Conservation (phyloP, 2,113 vertebrate species). For the Actenoides hombroni region DNA sequence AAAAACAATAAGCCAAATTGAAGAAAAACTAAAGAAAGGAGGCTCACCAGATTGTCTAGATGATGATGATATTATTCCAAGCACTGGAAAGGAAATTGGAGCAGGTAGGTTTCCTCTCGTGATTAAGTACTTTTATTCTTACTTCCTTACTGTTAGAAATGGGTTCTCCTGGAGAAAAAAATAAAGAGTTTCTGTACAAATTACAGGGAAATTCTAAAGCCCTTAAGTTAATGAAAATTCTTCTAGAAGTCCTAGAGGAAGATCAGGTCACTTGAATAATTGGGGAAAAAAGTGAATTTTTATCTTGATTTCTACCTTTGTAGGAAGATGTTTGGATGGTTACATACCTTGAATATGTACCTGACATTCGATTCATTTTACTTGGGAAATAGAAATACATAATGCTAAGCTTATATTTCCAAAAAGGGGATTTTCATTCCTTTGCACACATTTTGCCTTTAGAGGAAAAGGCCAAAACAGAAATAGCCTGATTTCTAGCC, state of each 20-base stretch:
- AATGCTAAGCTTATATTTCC: background rate
- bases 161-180: background rate
- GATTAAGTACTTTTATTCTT: background rate
- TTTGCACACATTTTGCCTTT: background rate
- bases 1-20: conserved; percentile 80
- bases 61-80: conserved; percentile 78
- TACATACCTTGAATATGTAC: background rate
- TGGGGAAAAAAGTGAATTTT: background rate
- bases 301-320: background rate
- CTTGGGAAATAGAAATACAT: background rate
- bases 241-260: background rate
- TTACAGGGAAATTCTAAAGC: background rate
- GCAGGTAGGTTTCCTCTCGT: conserved; percentile 75
- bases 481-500: background rate
- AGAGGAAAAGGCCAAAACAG: background rate
- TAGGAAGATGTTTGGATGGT: background rate
- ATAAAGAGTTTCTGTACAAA: background rate
- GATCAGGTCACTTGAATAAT: background rate
- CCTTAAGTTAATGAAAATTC: background rate
- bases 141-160: background rate
- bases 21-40: conserved; percentile 80
- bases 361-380: background rate
- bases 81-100: conserved; percentile 76
- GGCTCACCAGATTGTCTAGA: conserved; percentile 49
- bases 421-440: background rate